Evolutionary conservation across 2,888 invertebrate genomes (phyloP).

Genomic region (Cheilosia vulpina): DNA sequence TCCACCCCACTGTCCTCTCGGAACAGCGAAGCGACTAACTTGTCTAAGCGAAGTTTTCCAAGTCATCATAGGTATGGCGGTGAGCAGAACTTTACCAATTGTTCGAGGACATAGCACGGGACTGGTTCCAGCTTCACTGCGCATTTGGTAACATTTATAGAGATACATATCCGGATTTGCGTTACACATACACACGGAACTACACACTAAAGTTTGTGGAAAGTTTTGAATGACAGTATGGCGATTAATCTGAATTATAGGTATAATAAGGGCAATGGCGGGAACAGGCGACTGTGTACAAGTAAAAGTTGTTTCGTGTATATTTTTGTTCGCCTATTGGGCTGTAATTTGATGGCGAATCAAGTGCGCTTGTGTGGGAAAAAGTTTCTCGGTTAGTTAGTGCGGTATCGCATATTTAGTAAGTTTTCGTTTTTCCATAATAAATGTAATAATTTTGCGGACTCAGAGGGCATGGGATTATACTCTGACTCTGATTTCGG

Average conservation of each 20-base stretch:
- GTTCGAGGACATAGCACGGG: constrained; percentile 21
- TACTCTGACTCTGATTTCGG: background rate
- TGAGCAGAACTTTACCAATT: constrained; percentile 63
- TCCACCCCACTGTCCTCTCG: background rate
- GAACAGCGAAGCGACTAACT: constrained; percentile 45
- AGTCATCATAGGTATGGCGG: constrained; percentile 64
- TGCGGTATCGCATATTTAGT: constrained; percentile 4
- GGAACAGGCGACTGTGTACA: background rate
- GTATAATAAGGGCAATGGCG: background rate
- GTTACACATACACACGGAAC: background rate
- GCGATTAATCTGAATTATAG: constrained; percentile 53
- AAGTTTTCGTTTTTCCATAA: constrained; percentile 8
- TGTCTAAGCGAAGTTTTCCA: constrained; percentile 61
- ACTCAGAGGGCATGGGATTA: background rate
- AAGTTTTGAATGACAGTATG: constrained; percentile 54
- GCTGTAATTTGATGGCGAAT: constrained; percentile 12
- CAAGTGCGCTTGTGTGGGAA: constrained; percentile 5
- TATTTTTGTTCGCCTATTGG: constrained; percentile 1
- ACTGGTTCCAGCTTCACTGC: constrained; percentile 9
- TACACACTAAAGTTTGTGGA: constrained; percentile 32
- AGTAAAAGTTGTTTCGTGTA: constrained; percentile 8
- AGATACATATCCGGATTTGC: constrained; percentile 32
- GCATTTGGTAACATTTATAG: constrained; percentile 13
- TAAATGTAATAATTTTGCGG: constrained; percentile 12
- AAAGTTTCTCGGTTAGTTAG: constrained; percentile 27